Evolutionary conservation across 2,888 invertebrate genomes (phyloP).

Genomic region (Cryptosula pallasiana): DNA sequence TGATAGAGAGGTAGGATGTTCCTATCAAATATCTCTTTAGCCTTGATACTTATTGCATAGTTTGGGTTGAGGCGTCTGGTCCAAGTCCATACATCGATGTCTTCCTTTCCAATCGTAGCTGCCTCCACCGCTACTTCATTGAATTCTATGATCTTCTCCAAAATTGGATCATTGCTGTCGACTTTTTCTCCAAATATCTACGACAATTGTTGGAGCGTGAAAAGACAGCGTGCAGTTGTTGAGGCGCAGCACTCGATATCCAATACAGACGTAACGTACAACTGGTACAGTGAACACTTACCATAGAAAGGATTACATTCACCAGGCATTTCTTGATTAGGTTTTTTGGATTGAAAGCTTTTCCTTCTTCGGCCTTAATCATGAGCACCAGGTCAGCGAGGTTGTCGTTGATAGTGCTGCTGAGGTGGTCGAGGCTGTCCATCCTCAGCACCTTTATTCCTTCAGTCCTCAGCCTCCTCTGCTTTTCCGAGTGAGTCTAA

Average conservation of each 20-base stretch:
- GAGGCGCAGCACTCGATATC: too few species aligned
- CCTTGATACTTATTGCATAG: neutral
- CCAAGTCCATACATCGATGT: conserved; percentile 13
- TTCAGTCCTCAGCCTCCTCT: conserved; percentile 10
- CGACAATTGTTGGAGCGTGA: neutral
- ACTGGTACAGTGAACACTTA: neutral
- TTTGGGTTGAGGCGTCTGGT: conserved; percentile 6
- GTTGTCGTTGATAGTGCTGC: conserved; percentile 23
- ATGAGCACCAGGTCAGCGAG: conserved; percentile 9
- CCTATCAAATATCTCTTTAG: neutral
- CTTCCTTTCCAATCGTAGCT: conserved; percentile 6
- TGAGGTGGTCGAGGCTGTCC: conserved; percentile 25
- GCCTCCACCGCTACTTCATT: conserved; percentile 14
- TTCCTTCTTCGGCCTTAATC: conserved; percentile 5
- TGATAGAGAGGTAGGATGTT: conserved; percentile 16
- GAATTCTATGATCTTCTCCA: conserved; percentile 12
- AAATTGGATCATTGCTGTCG: neutral
- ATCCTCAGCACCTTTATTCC: conserved; percentile 24
- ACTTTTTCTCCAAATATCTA: conserved; percentile 22
- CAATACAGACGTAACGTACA: too few species aligned
- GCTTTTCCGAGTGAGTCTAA: conserved; percentile 5
- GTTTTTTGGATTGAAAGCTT: conserved; percentile 22
- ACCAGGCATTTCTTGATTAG: neutral
- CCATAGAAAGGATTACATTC: conserved; percentile 22
- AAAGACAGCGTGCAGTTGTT: too few species aligned